These are phyloP conservation scores for Anser cygnoides DNA, from an alignment of 2,113 vertebrate species.

Conservation along the genomic window DNA sequence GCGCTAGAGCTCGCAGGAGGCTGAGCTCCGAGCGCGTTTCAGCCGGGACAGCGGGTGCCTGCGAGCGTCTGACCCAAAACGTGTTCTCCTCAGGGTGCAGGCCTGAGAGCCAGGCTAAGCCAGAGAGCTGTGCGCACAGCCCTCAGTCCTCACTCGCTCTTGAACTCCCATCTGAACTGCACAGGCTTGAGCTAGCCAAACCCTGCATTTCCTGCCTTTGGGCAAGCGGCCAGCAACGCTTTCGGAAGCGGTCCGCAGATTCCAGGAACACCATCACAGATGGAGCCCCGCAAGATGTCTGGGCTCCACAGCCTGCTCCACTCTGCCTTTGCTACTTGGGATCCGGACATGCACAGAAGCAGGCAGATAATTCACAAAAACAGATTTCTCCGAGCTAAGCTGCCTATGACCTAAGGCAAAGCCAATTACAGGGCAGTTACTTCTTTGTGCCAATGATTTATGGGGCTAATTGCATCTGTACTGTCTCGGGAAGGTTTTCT, in stretches of 20 bases:
- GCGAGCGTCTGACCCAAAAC: background rate
- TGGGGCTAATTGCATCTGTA: background rate
- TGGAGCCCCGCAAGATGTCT: rapidly evolving
- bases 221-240: background rate
- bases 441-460: background rate
- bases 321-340: background rate
- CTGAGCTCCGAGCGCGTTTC: background rate
- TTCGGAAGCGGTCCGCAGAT: background rate
- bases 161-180: rapidly evolving
- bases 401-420: background rate
- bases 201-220: background rate
- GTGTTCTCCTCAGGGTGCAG: background rate
- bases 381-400: background rate
- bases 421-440: background rate
- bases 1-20: rapidly evolving
- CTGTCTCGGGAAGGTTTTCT: background rate
- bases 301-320: background rate
- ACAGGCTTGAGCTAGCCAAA: background rate
- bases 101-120: background rate
- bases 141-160: too few relatives aligned
- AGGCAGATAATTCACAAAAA: background rate
- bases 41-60: background rate
- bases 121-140: background rate
- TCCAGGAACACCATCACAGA: background rate
- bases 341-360: background rate